Percentiles rank a stretch among this genome's conserved stretches.
phyloP scores from a whole-genome alignment of 2,113 vertebrate genomes.

The Lycaon pictus region DNA sequence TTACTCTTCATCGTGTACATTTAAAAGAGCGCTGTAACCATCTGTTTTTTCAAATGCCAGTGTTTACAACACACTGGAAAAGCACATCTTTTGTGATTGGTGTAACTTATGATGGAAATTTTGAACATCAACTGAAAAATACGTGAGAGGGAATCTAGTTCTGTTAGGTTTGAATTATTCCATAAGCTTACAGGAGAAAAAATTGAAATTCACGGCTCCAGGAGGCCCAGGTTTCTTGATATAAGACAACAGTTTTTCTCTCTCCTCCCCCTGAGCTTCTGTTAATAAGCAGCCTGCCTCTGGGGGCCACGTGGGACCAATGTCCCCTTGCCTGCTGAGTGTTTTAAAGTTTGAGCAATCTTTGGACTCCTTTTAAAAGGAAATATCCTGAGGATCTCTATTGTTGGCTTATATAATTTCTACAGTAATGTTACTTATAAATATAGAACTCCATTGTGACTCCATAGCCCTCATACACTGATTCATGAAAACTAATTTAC shows the following conservation, averaged over 20 bases:
- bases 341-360: not conserved
- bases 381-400: not conserved
- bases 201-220: not conserved
- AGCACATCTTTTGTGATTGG: not conserved
- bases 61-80: not conserved
- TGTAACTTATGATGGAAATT: not conserved
- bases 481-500: not conserved
- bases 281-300: too few relatives aligned
- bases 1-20: not conserved
- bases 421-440: not conserved
- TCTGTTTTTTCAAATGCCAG: not conserved
- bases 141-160: not conserved
- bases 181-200: not conserved
- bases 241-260: not conserved
- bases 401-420: not conserved
- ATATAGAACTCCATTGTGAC: not conserved
- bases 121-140: conserved; percentile 16
- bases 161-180: not conserved
- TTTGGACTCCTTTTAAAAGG: not conserved
- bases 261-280: not conserved
- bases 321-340: not conserved
- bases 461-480: not conserved
- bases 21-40: not conserved
- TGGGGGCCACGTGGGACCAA: accelerated
- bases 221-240: not conserved